Base-by-base conservation (phyloP, 2,797 vertebrate genomes). In the Novumbra hubbsi region DNA sequence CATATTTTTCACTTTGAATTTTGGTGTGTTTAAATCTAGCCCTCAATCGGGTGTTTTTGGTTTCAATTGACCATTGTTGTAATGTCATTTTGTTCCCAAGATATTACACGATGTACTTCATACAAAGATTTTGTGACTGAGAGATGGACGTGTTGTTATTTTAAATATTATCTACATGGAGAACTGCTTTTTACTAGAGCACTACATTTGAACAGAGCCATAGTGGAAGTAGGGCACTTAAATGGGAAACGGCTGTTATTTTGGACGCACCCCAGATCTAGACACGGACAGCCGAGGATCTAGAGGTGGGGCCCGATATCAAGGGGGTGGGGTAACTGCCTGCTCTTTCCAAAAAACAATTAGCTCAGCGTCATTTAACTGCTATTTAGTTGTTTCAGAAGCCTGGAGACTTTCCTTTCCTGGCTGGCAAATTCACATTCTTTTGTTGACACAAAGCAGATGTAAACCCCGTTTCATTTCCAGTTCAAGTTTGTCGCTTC, bases 321-420 rank as follows among this genome's bases (percentile, higher is more conserved):
- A n/a, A n/a, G n/a, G n/a, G n/a, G n/a, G 41, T 12, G 55, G 3
- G 55, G 55, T 27, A 60, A 60, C 14, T 60, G 55, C 55, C 55
- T 24, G 24, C 55, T 27, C 55, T 24, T 11, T 60, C 21, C 21
- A 60, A 60, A 60, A 45, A 60, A 24, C 0, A 14, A 60, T 65
- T 30, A 65, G 16, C 71, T 60, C 71, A 64, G 71, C 45, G 60
- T 24, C 27, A 30, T 45, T 62, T 16, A 64, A 34, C 63, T 64
- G 57, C 41, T 63, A 64, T 72, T 72, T 72, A 32, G 2, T 2
- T 32, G 32, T 32, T 32, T 32, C 32, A 32, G 32, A 38, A 5
- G 34, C 5, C 34, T n/a, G n/a, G 34, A 4, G 0, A 3, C 2
- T 38, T 38, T 38, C 34, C 34, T 38, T n/a, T n/a, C n/a, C 34